A percentile compares a stretch with the other conserved stretches of the same genome.
Evolutionary conservation across 2,797 vertebrate genomes (phyloP).

Genomic region (Hippopotamyrus pictus): DNA sequence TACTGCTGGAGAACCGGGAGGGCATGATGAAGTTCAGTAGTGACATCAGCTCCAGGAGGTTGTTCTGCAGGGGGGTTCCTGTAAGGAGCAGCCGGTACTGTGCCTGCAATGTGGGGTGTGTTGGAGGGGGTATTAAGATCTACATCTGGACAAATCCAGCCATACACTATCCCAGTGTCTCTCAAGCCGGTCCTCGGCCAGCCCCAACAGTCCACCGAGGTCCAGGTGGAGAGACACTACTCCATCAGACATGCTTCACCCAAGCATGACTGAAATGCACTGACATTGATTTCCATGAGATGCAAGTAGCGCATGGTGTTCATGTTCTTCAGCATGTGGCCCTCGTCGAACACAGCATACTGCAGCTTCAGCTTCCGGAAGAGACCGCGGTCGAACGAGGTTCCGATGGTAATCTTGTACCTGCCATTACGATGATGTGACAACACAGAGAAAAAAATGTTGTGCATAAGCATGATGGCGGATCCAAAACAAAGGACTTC

Average conservation of each 20-base stretch:
- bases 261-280: constrained; percentile 33
- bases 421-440: constrained; percentile 46
- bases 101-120: constrained; percentile 58
- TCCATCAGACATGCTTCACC: background rate
- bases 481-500: background rate
- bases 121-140: background rate
- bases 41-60: constrained; percentile 90
- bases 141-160: background rate
- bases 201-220: background rate
- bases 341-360: constrained; percentile 93
- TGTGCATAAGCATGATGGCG: background rate
- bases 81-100: constrained; percentile 84
- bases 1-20: constrained; percentile 89
- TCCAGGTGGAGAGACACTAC: background rate
- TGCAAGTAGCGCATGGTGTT: constrained; percentile 85
- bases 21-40: constrained; percentile 98
- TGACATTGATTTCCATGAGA: constrained; percentile 92
- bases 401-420: constrained; percentile 85
- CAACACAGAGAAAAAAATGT: background rate
- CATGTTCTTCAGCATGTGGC: constrained; percentile 99
- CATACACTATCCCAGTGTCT: background rate
- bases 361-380: constrained; percentile 80
- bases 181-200: background rate
- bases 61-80: constrained; percentile 94
- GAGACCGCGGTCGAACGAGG: constrained; percentile 77